phyloP scores from a whole-genome alignment of 2,888 invertebrate genomes.

The Drepanosiphum platanoidis region DNA sequence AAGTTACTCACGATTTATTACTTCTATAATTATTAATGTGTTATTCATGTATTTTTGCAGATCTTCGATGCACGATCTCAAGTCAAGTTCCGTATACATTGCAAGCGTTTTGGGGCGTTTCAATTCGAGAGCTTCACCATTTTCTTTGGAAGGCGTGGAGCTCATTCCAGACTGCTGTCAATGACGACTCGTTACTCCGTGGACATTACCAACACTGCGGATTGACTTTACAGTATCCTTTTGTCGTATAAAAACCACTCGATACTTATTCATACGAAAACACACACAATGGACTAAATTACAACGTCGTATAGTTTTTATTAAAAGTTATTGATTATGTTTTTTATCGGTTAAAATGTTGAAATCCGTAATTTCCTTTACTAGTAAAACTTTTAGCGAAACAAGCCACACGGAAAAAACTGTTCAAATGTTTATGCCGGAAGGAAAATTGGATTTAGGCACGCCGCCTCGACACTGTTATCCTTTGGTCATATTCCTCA shows the following conservation, averaged over 20 bases:
- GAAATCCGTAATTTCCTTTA: conserved; percentile 66
- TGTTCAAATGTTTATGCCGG: conserved; percentile 73
- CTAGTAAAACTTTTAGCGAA: conserved; percentile 69
- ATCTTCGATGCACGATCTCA: conserved; percentile 78
- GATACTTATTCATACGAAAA: not conserved
- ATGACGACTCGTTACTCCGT: conserved; percentile 71
- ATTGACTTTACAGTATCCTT: conserved; percentile 65
- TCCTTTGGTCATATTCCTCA: conserved; percentile 80
- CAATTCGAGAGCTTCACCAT: conserved; percentile 79
- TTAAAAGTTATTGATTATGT: not conserved
- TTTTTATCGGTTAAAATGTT: not conserved
- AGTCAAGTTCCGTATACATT: conserved; percentile 80
- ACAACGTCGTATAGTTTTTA: not conserved
- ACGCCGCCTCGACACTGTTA: conserved; percentile 80
- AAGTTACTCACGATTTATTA: not conserved
- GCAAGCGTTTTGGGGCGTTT: conserved; percentile 82
- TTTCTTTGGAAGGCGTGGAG: conserved; percentile 80
- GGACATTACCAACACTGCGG: conserved; percentile 68
- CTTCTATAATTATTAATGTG: not conserved
- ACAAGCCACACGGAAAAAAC: conserved; percentile 75
- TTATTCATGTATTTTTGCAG: conserved; percentile 70
- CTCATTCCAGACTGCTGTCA: conserved; percentile 74
- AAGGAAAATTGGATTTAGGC: conserved; percentile 74
- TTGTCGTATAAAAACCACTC: conserved; percentile 10
- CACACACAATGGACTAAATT: not conserved